These are phyloP conservation scores for Hymenochirus boettgeri DNA, from an alignment of 2,113 vertebrate species.

Conservation along the genomic window DNA sequence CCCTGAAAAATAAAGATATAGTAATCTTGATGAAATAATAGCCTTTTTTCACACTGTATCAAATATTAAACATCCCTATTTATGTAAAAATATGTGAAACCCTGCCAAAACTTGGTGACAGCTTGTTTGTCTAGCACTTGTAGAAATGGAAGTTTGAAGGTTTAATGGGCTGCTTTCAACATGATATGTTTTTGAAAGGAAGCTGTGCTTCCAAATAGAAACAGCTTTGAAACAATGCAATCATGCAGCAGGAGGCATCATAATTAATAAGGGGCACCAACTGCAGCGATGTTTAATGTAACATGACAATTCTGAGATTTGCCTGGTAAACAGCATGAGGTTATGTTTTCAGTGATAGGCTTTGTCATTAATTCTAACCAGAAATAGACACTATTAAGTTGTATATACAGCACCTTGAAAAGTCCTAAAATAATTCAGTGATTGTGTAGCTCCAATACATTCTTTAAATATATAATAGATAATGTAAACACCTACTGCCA, in stretches of 20 bases:
- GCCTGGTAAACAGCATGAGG: slow-evolving; percentile 46
- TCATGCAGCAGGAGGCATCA: slow-evolving; percentile 46
- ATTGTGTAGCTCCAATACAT: no score
- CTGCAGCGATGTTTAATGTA: slow-evolving; percentile 52
- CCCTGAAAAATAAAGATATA: no score
- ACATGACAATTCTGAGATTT: slow-evolving; percentile 48
- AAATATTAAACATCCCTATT: neutral
- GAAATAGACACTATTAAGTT: slow-evolving; percentile 49
- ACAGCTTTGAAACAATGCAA: slow-evolving; percentile 44
- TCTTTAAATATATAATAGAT: no score
- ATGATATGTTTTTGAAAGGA: slow-evolving; percentile 46
- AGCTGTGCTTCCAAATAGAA: slow-evolving; percentile 45
- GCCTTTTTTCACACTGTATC: no score
- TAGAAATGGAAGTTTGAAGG: slow-evolving; percentile 46
- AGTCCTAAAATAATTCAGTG: no score
- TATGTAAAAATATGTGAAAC: slow-evolving; percentile 6
- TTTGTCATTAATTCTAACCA: slow-evolving; percentile 43
- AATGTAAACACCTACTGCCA: no score
- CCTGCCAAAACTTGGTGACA: slow-evolving; percentile 11
- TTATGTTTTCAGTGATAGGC: slow-evolving; percentile 49
- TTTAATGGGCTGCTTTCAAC: slow-evolving; percentile 59
- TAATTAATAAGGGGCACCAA: slow-evolving; percentile 56
- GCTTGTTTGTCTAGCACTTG: slow-evolving; percentile 28
- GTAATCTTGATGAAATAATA: no score
- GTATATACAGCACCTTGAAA: neutral